Conservation (phyloP, 2,113 vertebrate species). For the Calidris pugnax region DNA sequence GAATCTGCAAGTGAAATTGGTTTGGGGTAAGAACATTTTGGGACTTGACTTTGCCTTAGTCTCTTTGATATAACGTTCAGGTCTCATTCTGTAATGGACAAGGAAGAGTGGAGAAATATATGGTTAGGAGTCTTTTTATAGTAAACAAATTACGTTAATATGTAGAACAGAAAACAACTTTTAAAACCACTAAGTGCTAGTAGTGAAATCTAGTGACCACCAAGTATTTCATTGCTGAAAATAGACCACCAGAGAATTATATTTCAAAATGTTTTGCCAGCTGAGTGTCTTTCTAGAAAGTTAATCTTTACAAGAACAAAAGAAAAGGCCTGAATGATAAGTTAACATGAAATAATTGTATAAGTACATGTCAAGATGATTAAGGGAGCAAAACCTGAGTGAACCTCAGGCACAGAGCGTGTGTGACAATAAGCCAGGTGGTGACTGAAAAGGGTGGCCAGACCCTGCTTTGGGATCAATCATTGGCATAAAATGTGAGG, state of each 20-base stretch:
- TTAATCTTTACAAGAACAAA: slow-evolving; percentile 34
- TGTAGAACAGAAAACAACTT: slow-evolving; percentile 42
- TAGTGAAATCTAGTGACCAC: slow-evolving; percentile 24
- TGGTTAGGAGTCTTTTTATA: slow-evolving; percentile 56
- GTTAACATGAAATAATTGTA: neutral
- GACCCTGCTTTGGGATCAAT: neutral
- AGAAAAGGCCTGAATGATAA: neutral
- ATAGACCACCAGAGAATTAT: neutral
- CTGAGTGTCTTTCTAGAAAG: neutral
- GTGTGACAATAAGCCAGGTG: neutral
- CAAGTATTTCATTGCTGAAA: slow-evolving; percentile 40
- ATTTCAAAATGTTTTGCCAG: neutral
- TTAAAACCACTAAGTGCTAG: slow-evolving; percentile 52
- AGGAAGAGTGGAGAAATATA: neutral
- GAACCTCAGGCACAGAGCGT: neutral
- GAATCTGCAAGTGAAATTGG: neutral
- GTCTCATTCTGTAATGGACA: slow-evolving; percentile 1
- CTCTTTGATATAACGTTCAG: neutral
- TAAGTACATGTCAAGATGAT: neutral
- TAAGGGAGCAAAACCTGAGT: neutral
- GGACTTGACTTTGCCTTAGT: neutral
- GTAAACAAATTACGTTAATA: slow-evolving; percentile 31
- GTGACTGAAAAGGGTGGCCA: neutral
- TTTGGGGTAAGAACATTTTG: neutral
- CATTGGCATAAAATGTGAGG: rapidly evolving